Conservation (phyloP, 2,888 invertebrate species). For the Ormyrus labotus region DNA sequence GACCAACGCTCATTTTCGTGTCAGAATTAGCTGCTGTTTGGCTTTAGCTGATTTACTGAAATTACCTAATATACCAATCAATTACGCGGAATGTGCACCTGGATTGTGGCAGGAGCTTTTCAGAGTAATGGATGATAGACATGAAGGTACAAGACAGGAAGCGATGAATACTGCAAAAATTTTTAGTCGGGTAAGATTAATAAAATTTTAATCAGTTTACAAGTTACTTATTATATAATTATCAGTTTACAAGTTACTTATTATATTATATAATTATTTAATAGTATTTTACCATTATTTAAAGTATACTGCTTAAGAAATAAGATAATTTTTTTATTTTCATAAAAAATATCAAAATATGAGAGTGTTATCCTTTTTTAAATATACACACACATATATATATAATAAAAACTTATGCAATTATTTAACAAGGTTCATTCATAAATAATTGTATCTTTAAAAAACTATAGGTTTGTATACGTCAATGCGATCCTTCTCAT, state of each 20-base stretch:
- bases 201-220: too few species aligned
- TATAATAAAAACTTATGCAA: neutral
- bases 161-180: constrained; percentile 84
- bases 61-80: constrained; percentile 67
- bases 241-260: too few species aligned
- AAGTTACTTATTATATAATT: too few species aligned
- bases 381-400: neutral
- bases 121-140: constrained; percentile 95
- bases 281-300: too few species aligned
- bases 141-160: constrained; percentile 88
- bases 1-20: constrained; percentile 91
- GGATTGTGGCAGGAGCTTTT: constrained; percentile 90
- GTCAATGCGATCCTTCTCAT: constrained; percentile 82
- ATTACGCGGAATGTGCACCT: constrained; percentile 73
- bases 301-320: too few species aligned
- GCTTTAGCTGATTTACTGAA: constrained; percentile 89
- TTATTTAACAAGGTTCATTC: constrained; percentile 6
- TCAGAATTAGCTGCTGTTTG: constrained; percentile 92
- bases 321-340: neutral
- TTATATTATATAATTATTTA: too few species aligned
- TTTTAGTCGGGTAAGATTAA: constrained; percentile 82
- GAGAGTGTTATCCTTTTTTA: neutral
- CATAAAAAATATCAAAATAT: neutral
- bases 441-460: neutral
- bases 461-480: constrained; percentile 81